Percentiles rank a stretch among this genome's conserved stretches.
These are phyloP conservation scores for Ochotona curzoniae DNA, from an alignment of 2,113 vertebrate species.

Conservation along the genomic window DNA sequence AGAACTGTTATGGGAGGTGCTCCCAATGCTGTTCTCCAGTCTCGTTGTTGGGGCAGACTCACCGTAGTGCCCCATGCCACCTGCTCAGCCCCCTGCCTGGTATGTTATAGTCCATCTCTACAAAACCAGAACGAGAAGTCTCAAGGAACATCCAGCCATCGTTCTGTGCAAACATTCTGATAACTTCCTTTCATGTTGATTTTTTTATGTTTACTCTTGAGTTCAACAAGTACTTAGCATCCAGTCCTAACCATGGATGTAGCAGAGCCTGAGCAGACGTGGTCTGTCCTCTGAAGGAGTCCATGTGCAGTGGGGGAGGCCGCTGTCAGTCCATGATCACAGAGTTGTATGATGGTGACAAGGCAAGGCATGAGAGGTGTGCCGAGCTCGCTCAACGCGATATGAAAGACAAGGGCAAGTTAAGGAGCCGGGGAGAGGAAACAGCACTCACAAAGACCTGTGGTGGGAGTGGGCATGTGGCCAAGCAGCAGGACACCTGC, in stretches of 20 bases:
- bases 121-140: neutral
- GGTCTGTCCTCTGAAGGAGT: neutral
- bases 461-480: neutral
- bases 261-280: neutral
- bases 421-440: neutral
- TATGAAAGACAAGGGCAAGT: too few species aligned
- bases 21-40: too few species aligned
- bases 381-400: too few species aligned
- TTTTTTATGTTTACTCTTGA: neutral
- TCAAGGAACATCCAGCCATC: neutral
- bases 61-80: neutral
- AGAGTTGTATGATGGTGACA: fast-evolving
- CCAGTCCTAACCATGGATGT: neutral
- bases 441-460: neutral
- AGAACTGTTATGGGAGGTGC: neutral
- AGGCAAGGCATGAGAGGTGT: neutral
- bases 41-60: neutral
- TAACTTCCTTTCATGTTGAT: neutral
- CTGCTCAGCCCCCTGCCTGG: neutral
- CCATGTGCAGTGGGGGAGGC: neutral
- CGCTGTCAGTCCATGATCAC: neutral
- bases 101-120: neutral
- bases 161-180: neutral
- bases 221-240: neutral
- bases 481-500: neutral